These are phyloP conservation scores for Mus caroli DNA, from an alignment of 2,797 vertebrate genomes.

Conservation along the genomic window DNA sequence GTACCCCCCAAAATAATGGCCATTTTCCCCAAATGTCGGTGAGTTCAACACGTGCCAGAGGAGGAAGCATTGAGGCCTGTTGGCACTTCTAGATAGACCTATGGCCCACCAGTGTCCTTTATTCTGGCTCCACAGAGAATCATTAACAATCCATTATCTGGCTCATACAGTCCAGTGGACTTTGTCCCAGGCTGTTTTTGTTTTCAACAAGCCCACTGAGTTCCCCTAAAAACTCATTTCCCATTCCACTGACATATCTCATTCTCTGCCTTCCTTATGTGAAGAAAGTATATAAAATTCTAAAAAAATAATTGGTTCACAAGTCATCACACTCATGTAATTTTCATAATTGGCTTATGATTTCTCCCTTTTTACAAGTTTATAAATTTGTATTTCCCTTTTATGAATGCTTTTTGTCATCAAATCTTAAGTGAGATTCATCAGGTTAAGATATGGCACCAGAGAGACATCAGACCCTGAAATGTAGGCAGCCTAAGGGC, in stretches of 20 bases:
- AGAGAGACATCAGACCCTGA: background rate
- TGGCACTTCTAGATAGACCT: background rate
- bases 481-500: background rate
- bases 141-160: background rate
- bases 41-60: background rate
- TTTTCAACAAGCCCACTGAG: background rate
- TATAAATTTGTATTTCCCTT: background rate
- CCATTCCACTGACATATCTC: background rate
- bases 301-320: too few species aligned
- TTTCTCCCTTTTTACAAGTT: background rate
- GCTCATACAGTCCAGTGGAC: background rate
- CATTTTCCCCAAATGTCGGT: background rate
- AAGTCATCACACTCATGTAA: background rate
- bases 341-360: background rate
- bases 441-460: background rate
- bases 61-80: background rate
- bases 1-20: background rate
- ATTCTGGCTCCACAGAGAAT: background rate
- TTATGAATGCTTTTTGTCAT: background rate
- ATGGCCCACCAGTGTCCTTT: background rate
- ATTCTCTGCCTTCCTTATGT: background rate
- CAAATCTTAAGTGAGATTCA: background rate
- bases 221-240: background rate
- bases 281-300: background rate
- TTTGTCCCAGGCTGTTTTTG: background rate